A percentile compares a stretch with the other conserved stretches of the same genome.
phyloP scores from a whole-genome alignment of 2,888 invertebrate species.

The Cheilosia soror region DNA sequence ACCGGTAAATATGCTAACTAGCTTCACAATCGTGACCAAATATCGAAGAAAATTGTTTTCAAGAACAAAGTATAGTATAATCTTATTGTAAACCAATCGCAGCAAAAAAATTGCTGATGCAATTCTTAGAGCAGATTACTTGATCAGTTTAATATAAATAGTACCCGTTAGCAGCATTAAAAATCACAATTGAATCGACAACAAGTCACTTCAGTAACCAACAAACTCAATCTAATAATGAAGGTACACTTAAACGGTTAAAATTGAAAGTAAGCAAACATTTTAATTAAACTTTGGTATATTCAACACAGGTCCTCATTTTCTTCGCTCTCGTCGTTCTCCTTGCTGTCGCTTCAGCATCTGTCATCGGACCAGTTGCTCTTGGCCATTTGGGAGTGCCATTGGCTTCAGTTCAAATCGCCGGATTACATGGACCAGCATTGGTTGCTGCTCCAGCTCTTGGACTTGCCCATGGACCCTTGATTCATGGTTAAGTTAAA shows the following conservation, averaged over 20 bases:
- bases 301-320: slow-evolving; percentile 31
- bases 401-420: slow-evolving; percentile 17
- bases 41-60: neutral
- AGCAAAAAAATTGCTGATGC: slow-evolving; percentile 7
- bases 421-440: slow-evolving; percentile 11
- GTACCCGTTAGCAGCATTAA: neutral
- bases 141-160: slow-evolving; percentile 13
- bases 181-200: slow-evolving; percentile 34
- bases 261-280: neutral
- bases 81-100: neutral
- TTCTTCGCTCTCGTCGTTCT: slow-evolving; percentile 39
- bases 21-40: neutral
- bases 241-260: neutral
- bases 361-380: slow-evolving; percentile 43
- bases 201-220: slow-evolving; percentile 29
- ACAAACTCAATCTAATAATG: slow-evolving; percentile 12
- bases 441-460: slow-evolving; percentile 7
- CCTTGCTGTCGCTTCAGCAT: slow-evolving; percentile 41
- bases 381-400: slow-evolving; percentile 36
- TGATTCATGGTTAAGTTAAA: slow-evolving; percentile 28
- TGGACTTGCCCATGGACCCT: slow-evolving; percentile 25
- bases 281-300: neutral
- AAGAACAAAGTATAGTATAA: neutral
- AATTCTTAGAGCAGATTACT: neutral
- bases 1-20: too few species aligned